These are phyloP conservation scores for Acronicta alni DNA, from an alignment of 2,888 invertebrate genomes.

Conservation along the genomic window DNA sequence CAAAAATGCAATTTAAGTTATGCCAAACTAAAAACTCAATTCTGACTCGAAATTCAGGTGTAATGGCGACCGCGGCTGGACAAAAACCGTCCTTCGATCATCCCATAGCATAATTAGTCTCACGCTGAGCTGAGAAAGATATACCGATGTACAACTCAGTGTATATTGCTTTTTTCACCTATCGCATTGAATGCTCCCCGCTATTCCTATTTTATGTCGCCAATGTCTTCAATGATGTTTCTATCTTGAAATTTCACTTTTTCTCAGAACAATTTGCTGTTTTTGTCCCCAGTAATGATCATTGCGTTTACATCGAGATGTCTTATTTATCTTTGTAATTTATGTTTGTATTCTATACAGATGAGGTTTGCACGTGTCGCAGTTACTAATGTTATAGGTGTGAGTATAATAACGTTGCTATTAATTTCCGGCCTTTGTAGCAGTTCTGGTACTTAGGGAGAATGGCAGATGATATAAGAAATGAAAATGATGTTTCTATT, in stretches of 20 bases:
- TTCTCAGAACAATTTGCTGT: conserved; percentile 64
- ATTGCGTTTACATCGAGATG: conserved; percentile 65
- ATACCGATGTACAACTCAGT: conserved; percentile 54
- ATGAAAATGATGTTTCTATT: conserved; percentile 35
- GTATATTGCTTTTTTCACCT: conserved; percentile 65
- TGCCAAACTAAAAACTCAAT: conserved; percentile 83
- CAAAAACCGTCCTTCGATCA: conserved; percentile 78
- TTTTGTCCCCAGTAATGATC: conserved; percentile 64
- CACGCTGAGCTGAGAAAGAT: conserved; percentile 75
- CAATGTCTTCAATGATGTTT: conserved; percentile 77
- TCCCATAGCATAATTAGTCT: conserved; percentile 83
- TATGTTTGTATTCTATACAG: conserved; percentile 55
- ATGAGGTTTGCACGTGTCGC: conserved; percentile 42
- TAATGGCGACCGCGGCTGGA: conserved; percentile 64
- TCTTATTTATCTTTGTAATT: conserved; percentile 66
- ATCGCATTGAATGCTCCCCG: conserved; percentile 66
- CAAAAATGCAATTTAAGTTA: conserved; percentile 88
- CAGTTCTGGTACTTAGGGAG: conserved; percentile 35
- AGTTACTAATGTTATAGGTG: conserved; percentile 43
- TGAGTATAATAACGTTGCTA: conserved; percentile 42
- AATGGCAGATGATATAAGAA: conserved; percentile 31
- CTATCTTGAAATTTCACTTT: conserved; percentile 74
- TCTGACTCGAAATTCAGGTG: conserved; percentile 70
- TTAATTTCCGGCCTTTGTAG: conserved; percentile 54
- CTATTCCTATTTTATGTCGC: conserved; percentile 70